Conservation (phyloP, 2,113 vertebrate species). For the Chaetops frenatus region DNA sequence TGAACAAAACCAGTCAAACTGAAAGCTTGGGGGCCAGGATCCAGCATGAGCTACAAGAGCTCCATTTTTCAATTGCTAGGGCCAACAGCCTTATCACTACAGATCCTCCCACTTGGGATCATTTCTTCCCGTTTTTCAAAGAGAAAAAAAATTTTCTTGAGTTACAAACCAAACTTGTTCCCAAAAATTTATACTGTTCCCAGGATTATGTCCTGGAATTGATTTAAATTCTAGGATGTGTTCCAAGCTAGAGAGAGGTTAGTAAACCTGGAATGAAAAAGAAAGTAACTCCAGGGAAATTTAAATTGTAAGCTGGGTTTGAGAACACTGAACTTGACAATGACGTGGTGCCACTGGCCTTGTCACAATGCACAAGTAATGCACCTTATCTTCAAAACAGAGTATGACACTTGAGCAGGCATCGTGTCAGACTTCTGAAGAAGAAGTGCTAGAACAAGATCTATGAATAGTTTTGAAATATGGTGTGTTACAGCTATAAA, state of each 20-base stretch:
- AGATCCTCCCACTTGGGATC: background rate
- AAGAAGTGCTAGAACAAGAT: background rate
- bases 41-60: background rate
- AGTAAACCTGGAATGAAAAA: background rate
- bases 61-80: background rate
- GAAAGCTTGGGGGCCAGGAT: background rate
- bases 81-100: background rate
- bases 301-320: background rate
- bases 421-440: background rate
- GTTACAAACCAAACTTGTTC: background rate
- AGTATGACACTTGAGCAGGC: background rate
- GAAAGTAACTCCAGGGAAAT: background rate
- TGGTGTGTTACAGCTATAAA: background rate
- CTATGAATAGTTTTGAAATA: background rate
- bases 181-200: background rate
- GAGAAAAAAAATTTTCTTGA: background rate
- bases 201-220: background rate
- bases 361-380: background rate
- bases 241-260: background rate
- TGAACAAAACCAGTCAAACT: slow-evolving; percentile 3
- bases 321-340: background rate
- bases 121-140: background rate
- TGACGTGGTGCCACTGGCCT: background rate
- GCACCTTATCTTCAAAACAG: background rate
- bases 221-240: background rate